Evolutionary conservation across 2,113 vertebrate genomes (phyloP).

Genomic region (Nipponia nippon): DNA sequence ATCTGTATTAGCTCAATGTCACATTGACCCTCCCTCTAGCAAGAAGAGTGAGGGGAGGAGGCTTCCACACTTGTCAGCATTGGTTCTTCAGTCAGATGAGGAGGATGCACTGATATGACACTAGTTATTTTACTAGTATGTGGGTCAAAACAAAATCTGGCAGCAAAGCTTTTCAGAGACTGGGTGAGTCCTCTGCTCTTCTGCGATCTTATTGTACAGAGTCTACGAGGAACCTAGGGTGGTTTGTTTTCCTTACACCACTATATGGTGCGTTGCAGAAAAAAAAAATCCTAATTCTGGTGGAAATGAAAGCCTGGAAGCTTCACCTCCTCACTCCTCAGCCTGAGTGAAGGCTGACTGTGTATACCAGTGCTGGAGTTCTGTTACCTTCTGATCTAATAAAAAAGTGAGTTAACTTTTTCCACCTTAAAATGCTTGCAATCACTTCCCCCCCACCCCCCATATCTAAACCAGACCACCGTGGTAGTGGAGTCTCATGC

Average conservation of each 20-base stretch:
- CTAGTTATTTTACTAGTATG: slow-evolving; percentile 1
- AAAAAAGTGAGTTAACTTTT: slow-evolving; percentile 12
- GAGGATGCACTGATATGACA: slow-evolving; percentile 42
- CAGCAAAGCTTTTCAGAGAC: slow-evolving; percentile 14
- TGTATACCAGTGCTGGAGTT: background rate
- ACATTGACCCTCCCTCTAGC: slow-evolving; percentile 15
- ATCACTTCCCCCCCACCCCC: background rate
- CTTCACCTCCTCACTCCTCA: background rate
- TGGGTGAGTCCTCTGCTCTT: background rate
- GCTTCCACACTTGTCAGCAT: slow-evolving; percentile 52
- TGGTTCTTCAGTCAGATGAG: slow-evolving; percentile 37
- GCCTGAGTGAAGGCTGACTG: background rate
- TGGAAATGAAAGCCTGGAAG: background rate
- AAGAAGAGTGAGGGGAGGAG: slow-evolving; percentile 19
- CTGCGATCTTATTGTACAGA: background rate
- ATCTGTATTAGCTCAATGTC: slow-evolving; percentile 4
- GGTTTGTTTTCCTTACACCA: background rate
- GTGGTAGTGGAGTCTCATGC: slow-evolving; percentile 1
- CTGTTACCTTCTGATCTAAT: background rate
- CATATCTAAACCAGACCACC: background rate
- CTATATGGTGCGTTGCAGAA: background rate
- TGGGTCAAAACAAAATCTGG: slow-evolving; percentile 52
- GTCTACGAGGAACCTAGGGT: background rate
- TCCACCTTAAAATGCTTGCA: background rate
- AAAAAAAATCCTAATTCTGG: background rate